A percentile compares a stretch with the other conserved stretches of the same genome.
Evolutionary conservation across 2,797 vertebrate species (phyloP).

Genomic region (Coregonus sp.): DNA sequence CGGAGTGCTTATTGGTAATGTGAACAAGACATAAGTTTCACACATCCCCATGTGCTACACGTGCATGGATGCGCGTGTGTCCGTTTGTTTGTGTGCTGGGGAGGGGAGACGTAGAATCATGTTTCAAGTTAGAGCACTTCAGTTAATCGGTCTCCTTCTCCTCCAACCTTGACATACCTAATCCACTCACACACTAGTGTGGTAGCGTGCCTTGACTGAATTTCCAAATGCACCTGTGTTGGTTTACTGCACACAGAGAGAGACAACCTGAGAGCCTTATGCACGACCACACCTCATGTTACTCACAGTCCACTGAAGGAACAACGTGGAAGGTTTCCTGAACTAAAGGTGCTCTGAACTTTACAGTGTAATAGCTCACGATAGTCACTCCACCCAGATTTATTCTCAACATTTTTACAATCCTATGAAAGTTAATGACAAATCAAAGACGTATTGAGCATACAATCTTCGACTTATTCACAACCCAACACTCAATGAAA

Average conservation of each 20-base stretch:
- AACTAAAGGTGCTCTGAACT: no score
- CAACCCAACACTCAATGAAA: constrained; percentile 43
- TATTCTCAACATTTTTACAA: constrained; percentile 51
- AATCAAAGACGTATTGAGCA: constrained; percentile 27
- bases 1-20: no score
- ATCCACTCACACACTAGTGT: constrained; percentile 40
- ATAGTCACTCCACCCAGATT: constrained; percentile 46
- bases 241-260: constrained; percentile 44
- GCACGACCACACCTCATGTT: constrained; percentile 12
- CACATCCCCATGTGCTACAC: no score
- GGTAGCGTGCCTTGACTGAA: constrained; percentile 8
- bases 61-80: no score
- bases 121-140: constrained; percentile 41
- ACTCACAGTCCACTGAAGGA: not conserved
- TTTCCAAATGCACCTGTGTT: constrained; percentile 50
- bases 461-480: constrained; percentile 46
- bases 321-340: not conserved
- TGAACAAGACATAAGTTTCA: no score
- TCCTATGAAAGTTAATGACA: constrained; percentile 51
- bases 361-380: no score
- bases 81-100: not conserved
- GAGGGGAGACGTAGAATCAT: constrained; percentile 32
- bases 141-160: constrained; percentile 44
- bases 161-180: constrained; percentile 50
- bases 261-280: constrained; percentile 39